Base-by-base conservation (phyloP, 1,140 invertebrate genomes). In the Heliconius nattereri region DNA sequence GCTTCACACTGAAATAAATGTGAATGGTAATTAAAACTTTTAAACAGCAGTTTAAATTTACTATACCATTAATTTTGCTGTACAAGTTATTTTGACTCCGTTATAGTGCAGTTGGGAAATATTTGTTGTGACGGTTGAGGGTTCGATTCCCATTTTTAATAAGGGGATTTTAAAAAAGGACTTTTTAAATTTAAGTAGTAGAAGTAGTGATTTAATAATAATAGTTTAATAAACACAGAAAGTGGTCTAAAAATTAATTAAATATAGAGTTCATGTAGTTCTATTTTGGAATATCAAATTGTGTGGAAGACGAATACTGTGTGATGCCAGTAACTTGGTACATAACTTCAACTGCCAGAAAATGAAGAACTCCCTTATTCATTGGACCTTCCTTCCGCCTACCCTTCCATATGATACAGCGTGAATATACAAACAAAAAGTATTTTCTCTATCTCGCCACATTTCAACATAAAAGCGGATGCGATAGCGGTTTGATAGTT, bases 401-500 rank as follows among this genome's bases (percentile, higher is more conserved):
- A 45, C 40, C 13, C 40, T 16, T 3, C 3, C 13, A 45, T 16
- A 45, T 45, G 3, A 45, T 45, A 45, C 13, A 45, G n/a, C 54
- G 57, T 60, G 57, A 11, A 60, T 26, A 60, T 60, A 54, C 20
- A 78, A 71, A 37, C 26, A 26, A 74, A 78, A 79, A 66, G 11
- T 66, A 66, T 29, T 66, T 7, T 2, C 26, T 26, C 23, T 66
- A 66, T 66, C 60, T 66, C 26, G 1, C 13, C 26, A 66, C 60
- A 66, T 66, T 8, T 57, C 26, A 26, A 29, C 60, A 26, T 26
- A 11, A 29, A 11, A 26, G 60, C 60, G 60, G 60, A 66, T 66
- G 49, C 71, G 57, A 78, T 81, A 54, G 78, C 52, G 78, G 75
- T 80, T 75, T 71, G 72, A 76, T 79, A 76, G 81, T 76, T 76